Evolutionary conservation across 1,140 invertebrate species (phyloP).

Genomic region (Parasteatoda tepidariorum): DNA sequence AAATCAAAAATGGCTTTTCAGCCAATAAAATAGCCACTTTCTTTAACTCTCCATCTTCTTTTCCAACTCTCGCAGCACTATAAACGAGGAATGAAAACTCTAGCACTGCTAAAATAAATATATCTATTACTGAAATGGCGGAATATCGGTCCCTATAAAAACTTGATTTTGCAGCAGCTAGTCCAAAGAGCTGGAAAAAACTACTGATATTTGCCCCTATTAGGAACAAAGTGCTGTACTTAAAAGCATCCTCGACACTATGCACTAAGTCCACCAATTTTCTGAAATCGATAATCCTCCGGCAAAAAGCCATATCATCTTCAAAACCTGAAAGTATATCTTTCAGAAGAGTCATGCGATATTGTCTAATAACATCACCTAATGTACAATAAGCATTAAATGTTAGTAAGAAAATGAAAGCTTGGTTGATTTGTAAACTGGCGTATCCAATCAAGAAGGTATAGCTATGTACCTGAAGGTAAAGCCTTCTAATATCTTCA

Average conservation of each 20-base stretch:
- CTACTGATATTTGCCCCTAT: background rate
- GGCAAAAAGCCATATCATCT: background rate
- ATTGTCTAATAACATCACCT: background rate
- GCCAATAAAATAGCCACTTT: background rate
- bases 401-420: conserved; percentile 8
- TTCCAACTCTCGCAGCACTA: background rate
- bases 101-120: background rate
- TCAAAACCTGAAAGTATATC: background rate
- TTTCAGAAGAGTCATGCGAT: background rate
- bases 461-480: background rate
- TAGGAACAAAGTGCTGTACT: background rate
- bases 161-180: background rate
- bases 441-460: background rate
- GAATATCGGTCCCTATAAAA: background rate
- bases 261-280: background rate
- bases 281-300: background rate
- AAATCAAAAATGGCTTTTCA: background rate
- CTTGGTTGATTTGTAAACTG: background rate
- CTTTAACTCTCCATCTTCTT: conserved; percentile 3
- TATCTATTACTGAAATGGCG: background rate
- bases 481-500: background rate
- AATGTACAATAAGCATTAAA: background rate
- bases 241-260: background rate
- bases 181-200: conserved; percentile 7
- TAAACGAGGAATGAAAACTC: background rate